A percentile compares a stretch with the other conserved stretches of the same genome.
These are phyloP conservation scores for Apis cerana DNA, from an alignment of 1,140 invertebrate species.

Conservation along the genomic window DNA sequence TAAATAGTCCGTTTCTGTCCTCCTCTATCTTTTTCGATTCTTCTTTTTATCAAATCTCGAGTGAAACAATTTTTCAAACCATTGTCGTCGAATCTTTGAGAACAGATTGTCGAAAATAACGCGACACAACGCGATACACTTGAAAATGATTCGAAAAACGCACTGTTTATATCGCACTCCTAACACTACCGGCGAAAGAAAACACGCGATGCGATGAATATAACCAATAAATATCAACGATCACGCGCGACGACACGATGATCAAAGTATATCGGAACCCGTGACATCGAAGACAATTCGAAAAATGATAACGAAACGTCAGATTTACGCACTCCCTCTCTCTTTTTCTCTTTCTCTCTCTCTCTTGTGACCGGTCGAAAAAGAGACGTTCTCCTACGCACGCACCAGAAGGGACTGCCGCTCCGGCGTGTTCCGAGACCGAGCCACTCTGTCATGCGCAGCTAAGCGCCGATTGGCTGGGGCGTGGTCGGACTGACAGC, in stretches of 20 bases:
- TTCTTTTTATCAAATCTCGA: background rate
- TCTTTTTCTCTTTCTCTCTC: slow-evolving; percentile 59
- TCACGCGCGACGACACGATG: background rate
- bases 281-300: background rate
- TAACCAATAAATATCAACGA: background rate
- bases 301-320: slow-evolving; percentile 38
- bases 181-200: slow-evolving; percentile 5
- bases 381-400: slow-evolving; percentile 70
- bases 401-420: slow-evolving; percentile 75
- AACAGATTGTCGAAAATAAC: background rate
- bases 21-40: slow-evolving; percentile 20
- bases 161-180: slow-evolving; percentile 31
- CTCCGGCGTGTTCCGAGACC: slow-evolving; percentile 44
- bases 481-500: slow-evolving; percentile 62
- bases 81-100: background rate
- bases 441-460: slow-evolving; percentile 66
- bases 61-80: too few relatives aligned
- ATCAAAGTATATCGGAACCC: too few relatives aligned
- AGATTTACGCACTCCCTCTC: slow-evolving; percentile 40
- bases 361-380: slow-evolving; percentile 56
- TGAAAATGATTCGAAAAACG: background rate
- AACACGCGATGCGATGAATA: slow-evolving; percentile 2
- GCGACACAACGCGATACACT: slow-evolving; percentile 30
- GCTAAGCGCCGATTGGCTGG: slow-evolving; percentile 58
- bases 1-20: slow-evolving; percentile 59